Conservation (phyloP, 2,888 invertebrate genomes). For the Chrysina gloriosa region DNA sequence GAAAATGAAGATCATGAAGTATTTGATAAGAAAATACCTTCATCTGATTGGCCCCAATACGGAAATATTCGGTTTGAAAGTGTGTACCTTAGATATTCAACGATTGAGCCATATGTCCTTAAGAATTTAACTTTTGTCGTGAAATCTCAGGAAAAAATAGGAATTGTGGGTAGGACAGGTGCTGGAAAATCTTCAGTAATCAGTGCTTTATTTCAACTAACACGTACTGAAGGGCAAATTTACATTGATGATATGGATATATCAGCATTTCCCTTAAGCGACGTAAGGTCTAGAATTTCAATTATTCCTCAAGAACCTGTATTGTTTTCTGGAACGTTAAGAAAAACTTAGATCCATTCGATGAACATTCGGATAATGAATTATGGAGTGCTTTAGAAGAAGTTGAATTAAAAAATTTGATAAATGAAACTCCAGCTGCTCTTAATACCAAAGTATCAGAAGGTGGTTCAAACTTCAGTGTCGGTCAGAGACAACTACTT, state of each 20-base stretch:
- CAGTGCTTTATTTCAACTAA: conserved; percentile 83
- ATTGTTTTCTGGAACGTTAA: conserved; percentile 86
- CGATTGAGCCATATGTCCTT: conserved; percentile 78
- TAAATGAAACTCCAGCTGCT: conserved; percentile 29
- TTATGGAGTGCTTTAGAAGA: conserved; percentile 45
- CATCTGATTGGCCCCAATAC: conserved; percentile 77
- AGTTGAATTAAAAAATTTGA: conserved; percentile 46
- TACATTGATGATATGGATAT: conserved; percentile 84
- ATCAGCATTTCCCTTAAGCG: conserved; percentile 76
- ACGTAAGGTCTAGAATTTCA: conserved; percentile 80
- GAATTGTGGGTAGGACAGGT: conserved; percentile 86
- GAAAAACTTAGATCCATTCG: conserved; percentile 93
- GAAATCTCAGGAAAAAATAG: conserved; percentile 78
- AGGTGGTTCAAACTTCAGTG: conserved; percentile 65
- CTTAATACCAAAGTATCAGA: conserved; percentile 55
- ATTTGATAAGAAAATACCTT: conserved; percentile 70
- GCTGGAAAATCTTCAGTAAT: conserved; percentile 86
- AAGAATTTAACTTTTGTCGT: conserved; percentile 77
- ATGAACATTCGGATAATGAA: conserved; percentile 69
- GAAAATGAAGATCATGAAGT: conserved; percentile 58
- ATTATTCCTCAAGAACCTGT: conserved; percentile 92
- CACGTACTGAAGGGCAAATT: conserved; percentile 81
- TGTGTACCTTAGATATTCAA: conserved; percentile 79
- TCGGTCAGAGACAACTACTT: conserved; percentile 68
- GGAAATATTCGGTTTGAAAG: conserved; percentile 77